phyloP scores from a whole-genome alignment of 2,113 vertebrate species.

The Glaucomys volans region DNA sequence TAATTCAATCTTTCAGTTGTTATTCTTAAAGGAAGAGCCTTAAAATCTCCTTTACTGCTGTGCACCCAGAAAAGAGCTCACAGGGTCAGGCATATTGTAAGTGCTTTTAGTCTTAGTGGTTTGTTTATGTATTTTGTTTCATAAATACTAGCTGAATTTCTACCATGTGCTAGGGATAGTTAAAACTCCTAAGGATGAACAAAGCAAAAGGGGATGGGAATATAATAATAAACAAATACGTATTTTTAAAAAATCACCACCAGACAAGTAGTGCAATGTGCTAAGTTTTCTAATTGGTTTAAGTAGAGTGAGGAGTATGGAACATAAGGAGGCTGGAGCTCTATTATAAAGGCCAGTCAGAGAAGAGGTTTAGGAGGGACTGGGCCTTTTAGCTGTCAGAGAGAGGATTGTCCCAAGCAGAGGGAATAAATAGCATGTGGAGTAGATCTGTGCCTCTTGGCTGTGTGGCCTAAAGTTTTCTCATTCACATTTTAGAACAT shows the following conservation, averaged over 20 bases:
- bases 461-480: background rate
- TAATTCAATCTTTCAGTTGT: background rate
- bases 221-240: background rate
- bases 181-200: background rate
- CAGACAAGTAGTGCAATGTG: background rate
- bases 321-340: background rate
- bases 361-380: background rate
- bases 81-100: background rate
- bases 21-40: background rate
- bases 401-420: background rate
- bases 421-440: background rate
- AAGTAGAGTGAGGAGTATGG: background rate
- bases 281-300: background rate
- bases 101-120: background rate
- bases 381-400: background rate
- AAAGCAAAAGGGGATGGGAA: background rate
- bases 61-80: background rate
- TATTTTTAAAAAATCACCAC: background rate
- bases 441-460: background rate
- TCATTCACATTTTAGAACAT: background rate
- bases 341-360: background rate
- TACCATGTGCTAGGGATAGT: background rate
- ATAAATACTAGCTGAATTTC: background rate
- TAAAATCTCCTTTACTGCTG: background rate
- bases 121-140: background rate